Conservation (phyloP, 2,113 vertebrate species). For the Phrynosoma platyrhinos region DNA sequence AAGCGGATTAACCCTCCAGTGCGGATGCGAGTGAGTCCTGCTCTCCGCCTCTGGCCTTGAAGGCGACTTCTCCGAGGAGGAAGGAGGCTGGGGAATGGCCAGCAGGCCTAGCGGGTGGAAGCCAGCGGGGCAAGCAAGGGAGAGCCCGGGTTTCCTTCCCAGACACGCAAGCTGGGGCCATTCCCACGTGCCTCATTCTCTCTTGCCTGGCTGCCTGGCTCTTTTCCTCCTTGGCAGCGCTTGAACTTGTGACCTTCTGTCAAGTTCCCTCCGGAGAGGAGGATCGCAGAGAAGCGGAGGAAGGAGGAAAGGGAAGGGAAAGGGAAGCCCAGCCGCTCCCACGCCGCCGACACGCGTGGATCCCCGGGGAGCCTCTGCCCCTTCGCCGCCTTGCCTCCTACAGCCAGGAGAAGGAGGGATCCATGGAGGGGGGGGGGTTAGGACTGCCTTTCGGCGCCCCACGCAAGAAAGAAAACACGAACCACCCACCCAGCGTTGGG, state of each 20-base stretch:
- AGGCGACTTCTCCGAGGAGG: not conserved
- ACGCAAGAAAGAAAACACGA: too few relatives aligned
- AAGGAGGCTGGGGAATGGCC: too few relatives aligned
- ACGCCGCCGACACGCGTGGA: not conserved
- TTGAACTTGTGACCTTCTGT: constrained; percentile 90
- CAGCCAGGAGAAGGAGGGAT: not conserved
- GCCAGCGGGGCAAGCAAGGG: too few relatives aligned
- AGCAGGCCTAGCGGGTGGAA: not conserved
- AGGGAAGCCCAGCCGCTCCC: constrained; percentile 61
- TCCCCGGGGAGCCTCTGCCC: not conserved
- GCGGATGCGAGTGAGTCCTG: too few relatives aligned
- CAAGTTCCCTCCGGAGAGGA: constrained; percentile 72
- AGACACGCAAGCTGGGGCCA: not conserved
- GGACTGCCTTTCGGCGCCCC: not conserved
- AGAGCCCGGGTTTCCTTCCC: not conserved
- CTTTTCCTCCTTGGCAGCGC: constrained; percentile 63
- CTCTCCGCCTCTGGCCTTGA: too few relatives aligned
- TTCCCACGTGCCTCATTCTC: constrained; percentile 25
- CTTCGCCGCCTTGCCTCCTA: too few relatives aligned
- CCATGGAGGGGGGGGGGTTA: not conserved
- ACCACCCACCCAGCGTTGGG: too few relatives aligned
- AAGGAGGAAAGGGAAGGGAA: constrained; percentile 25
- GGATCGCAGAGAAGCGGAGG: too few relatives aligned
- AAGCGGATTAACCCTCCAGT: too few relatives aligned
- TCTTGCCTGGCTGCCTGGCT: not conserved